Evolutionary conservation across 1,140 invertebrate genomes (phyloP).

Genomic region (Homarus americanus): DNA sequence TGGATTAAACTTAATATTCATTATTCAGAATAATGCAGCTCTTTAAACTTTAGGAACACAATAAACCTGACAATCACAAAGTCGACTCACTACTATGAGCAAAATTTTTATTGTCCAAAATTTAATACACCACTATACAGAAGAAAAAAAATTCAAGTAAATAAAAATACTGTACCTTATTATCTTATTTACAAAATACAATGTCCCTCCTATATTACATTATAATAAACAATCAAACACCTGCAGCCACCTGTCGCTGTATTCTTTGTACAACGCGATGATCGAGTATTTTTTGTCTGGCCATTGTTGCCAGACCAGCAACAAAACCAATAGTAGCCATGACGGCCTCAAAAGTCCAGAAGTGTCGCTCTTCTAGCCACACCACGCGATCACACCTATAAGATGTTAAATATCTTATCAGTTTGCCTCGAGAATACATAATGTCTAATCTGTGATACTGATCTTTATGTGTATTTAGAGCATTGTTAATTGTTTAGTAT

Average conservation of each 20-base stretch:
- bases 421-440: not conserved
- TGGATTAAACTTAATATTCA: too few relatives aligned
- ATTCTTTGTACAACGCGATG: conserved; percentile 64
- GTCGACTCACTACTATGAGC: too few relatives aligned
- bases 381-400: conserved; percentile 69
- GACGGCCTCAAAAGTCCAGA: conserved; percentile 61
- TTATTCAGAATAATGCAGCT: too few relatives aligned
- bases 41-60: too few relatives aligned
- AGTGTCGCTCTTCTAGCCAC: conserved; percentile 68
- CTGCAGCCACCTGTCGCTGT: conserved; percentile 66
- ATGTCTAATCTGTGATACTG: too few relatives aligned
- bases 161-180: not conserved
- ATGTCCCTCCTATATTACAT: not conserved
- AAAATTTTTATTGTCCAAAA: too few relatives aligned
- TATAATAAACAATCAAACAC: conserved; percentile 52
- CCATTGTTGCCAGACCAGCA: conserved; percentile 50
- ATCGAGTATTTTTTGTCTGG: conserved; percentile 64
- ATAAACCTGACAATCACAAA: too few relatives aligned
- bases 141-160: not conserved
- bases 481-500: too few relatives aligned
- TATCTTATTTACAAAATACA: not conserved
- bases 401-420: conserved; percentile 6
- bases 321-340: conserved; percentile 36
- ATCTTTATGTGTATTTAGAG: too few relatives aligned
- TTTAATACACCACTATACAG: not conserved